Base-by-base conservation (phyloP, 1,140 invertebrate genomes). In the Pomacea maculata region DNA sequence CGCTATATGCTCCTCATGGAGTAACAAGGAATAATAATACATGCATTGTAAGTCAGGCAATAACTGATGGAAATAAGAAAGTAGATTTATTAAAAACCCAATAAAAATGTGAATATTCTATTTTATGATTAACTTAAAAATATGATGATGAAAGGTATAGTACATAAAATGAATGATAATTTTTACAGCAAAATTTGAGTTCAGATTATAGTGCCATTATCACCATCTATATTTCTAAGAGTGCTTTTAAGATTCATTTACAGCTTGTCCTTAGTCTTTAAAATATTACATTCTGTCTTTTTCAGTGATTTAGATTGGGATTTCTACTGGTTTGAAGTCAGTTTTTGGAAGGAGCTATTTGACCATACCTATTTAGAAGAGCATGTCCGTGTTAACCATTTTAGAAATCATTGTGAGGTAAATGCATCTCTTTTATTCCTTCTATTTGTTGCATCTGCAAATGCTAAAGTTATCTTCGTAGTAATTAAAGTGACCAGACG, bases 331-430 rank as follows among this genome's bases (percentile, higher is more conserved):
- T 91, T 90, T 80, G 91, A 91, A 80, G 83, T 89, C 17, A 88
- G 89, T 78, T 92, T 89, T 90, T 90, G 92, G 89, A 90, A 89
- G 75, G 88, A 90, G 55, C 86, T 85, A 19, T 92, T 90, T 83
- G 91, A 92, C 80, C 84, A 88, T 64, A 85, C 86, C 29, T 92
- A 91, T 82, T 86, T 92, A 74, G 86, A 90, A 76, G 92, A 92
- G 79, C 88, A 91, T 72, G 86, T 90, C 67, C 82, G 87, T 75
- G 88, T 92, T 45, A 91, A 89, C 83, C 92, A 92, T 83, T 92
- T 92, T 79, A 83, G 92, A 65, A 92, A 92, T 83, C 92, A 92
- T 80, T 92, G 89, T 82, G 92, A 92, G 85, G 88, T 89, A 80
- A 45, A 55, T 67, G 19, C 34, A 34, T 45, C 52, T 12, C 63